These are phyloP conservation scores for Condylostylus longicornis DNA, from an alignment of 1,140 invertebrate species.

Conservation along the genomic window DNA sequence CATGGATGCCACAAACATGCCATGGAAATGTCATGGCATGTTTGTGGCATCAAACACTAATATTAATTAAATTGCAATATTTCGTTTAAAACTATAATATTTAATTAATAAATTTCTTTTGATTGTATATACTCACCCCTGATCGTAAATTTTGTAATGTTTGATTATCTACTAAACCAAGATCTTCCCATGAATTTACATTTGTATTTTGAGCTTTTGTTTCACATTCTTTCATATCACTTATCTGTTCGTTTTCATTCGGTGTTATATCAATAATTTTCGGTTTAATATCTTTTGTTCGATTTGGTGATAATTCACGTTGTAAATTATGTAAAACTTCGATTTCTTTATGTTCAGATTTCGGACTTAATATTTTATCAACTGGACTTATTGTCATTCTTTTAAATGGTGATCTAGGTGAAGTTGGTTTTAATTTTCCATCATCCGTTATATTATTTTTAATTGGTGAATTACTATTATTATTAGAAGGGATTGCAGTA, in stretches of 20 bases:
- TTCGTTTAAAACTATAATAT: no score
- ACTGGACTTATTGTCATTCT: constrained; percentile 28
- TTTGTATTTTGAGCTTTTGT: constrained; percentile 1
- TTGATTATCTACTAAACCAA: constrained; percentile 35
- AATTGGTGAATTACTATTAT: constrained; percentile 4
- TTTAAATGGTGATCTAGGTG: constrained; percentile 21
- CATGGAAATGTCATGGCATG: no score
- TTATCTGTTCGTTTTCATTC: not conserved
- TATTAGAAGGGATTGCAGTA: constrained; percentile 4
- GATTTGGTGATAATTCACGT: constrained; percentile 36
- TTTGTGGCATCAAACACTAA: no score
- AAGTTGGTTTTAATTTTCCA: constrained; percentile 6
- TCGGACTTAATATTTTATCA: constrained; percentile 35
- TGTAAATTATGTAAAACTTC: constrained; percentile 47
- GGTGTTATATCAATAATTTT: not conserved
- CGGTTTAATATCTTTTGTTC: constrained; percentile 10
- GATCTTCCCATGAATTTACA: constrained; percentile 35
- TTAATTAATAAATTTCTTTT: no score
- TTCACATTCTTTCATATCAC: not conserved
- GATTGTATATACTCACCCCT: constrained; percentile 32
- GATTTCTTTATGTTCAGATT: constrained; percentile 39
- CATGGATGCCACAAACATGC: no score
- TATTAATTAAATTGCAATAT: no score
- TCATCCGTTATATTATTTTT: not conserved
- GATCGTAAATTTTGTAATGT: constrained; percentile 37